Evolutionary conservation across 2,888 invertebrate genomes (phyloP).

Genomic region (Temnothorax ravouxi): DNA sequence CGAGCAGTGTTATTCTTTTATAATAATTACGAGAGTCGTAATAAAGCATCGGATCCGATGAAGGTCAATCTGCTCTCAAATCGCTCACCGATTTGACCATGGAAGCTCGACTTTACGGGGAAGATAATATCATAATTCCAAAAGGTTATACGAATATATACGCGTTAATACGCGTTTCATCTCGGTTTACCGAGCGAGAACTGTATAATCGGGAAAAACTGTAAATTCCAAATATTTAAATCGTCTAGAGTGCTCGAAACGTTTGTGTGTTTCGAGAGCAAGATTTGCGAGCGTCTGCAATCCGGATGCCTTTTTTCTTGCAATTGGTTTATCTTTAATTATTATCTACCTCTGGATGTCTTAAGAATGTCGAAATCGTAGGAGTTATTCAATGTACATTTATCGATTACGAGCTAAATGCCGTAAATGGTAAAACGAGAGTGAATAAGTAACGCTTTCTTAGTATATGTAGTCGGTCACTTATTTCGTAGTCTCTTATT

Average conservation of each 20-base stretch:
- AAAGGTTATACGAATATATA: neutral
- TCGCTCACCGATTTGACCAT: neutral
- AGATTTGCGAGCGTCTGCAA: constrained; percentile 22
- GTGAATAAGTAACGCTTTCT: constrained; percentile 24
- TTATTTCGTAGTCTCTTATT: constrained; percentile 51
- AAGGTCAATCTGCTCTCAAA: constrained; percentile 30
- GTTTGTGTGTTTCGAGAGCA: neutral
- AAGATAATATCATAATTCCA: neutral
- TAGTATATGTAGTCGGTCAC: constrained; percentile 27
- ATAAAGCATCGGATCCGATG: constrained; percentile 39
- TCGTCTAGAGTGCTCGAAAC: neutral
- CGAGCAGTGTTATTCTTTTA: constrained; percentile 21
- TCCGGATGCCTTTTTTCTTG: constrained; percentile 30
- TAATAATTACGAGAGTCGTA: constrained; percentile 24
- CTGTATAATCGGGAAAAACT: constrained; percentile 7
- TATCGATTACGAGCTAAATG: constrained; percentile 51
- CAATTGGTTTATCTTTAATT: constrained; percentile 12
- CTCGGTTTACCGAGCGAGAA: neutral
- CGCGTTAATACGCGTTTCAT: neutral
- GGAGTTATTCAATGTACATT: constrained; percentile 48
- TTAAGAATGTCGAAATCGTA: constrained; percentile 41
- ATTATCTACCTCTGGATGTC: constrained; percentile 17
- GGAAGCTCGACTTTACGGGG: neutral
- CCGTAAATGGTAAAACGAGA: constrained; percentile 37
- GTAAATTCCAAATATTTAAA: constrained; percentile 11